Evolutionary conservation across 2,888 invertebrate species (phyloP).

Genomic region (Drosophila anomalata): DNA sequence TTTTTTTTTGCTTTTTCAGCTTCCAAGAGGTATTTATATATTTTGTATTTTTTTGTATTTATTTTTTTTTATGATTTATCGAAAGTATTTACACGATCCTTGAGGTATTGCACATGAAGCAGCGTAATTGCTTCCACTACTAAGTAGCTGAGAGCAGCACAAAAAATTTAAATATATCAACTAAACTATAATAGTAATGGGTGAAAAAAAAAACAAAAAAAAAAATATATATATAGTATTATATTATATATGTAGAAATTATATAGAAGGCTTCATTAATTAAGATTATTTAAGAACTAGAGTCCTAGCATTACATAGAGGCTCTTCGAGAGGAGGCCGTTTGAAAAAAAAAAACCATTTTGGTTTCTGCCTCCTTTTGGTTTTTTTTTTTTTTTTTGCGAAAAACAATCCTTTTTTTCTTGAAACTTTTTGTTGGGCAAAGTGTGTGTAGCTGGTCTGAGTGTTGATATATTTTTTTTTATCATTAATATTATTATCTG

Average conservation of each 20-base stretch:
- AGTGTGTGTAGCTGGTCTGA: conserved; percentile 74
- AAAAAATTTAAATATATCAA: conserved; percentile 11
- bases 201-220: conserved; percentile 23
- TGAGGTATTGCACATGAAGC: conserved; percentile 76
- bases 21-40: conserved; percentile 42
- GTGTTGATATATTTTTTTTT: conserved; percentile 8
- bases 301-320: background rate
- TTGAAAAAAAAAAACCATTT: conserved; percentile 2
- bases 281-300: background rate
- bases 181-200: conserved; percentile 8
- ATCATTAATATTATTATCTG: conserved; percentile 6
- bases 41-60: conserved; percentile 20
- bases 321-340: conserved; percentile 2
- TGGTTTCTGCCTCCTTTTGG: background rate
- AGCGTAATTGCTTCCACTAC: conserved; percentile 66
- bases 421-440: conserved; percentile 51
- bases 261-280: conserved; percentile 1
- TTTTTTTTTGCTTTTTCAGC: conserved; percentile 20
- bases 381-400: conserved; percentile 1
- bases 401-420: conserved; percentile 12
- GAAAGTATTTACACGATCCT: conserved; percentile 51
- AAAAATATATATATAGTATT: conserved; percentile 10
- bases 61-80: conserved; percentile 40
- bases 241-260: conserved; percentile 14
- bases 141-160: conserved; percentile 62